A percentile compares a stretch with the other conserved stretches of the same genome.
Conservation (phyloP, 2,113 vertebrate genomes). For the Anarhynchus alexandrinus region DNA sequence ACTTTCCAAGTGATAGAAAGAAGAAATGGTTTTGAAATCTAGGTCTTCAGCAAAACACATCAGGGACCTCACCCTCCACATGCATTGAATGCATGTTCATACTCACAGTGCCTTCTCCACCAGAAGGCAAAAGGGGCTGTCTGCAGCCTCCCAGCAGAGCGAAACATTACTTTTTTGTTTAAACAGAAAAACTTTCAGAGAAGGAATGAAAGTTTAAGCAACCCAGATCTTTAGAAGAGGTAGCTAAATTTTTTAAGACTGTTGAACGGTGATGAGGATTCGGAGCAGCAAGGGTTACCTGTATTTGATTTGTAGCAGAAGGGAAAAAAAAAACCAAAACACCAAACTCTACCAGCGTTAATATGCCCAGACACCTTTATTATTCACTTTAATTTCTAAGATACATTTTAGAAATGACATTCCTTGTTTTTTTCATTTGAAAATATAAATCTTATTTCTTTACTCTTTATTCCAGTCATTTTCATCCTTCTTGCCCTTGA, state of each 20-base stretch:
- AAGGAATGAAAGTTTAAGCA: background rate
- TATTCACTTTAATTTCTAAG: background rate
- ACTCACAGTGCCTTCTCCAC: fast-evolving
- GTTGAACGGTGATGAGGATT: background rate
- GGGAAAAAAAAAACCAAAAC: background rate
- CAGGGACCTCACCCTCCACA: background rate
- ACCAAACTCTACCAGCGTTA: background rate
- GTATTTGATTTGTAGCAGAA: background rate
- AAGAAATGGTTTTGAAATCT: background rate
- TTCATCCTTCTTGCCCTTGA: background rate
- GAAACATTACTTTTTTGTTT: background rate
- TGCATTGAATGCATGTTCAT: fast-evolving
- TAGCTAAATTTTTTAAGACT: background rate
- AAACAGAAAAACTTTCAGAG: background rate
- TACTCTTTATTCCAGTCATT: background rate
- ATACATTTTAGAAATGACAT: background rate
- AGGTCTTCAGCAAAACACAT: background rate
- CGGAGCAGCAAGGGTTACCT: background rate
- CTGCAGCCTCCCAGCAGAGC: background rate
- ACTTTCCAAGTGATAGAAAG: background rate
- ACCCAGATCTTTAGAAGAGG: background rate
- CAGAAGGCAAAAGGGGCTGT: background rate
- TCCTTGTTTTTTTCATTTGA: background rate
- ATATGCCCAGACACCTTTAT: background rate
- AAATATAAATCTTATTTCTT: background rate